phyloP scores from a whole-genome alignment of 37 sponge, comb jelly and placozoan species.

The Agelas oroides region DNA sequence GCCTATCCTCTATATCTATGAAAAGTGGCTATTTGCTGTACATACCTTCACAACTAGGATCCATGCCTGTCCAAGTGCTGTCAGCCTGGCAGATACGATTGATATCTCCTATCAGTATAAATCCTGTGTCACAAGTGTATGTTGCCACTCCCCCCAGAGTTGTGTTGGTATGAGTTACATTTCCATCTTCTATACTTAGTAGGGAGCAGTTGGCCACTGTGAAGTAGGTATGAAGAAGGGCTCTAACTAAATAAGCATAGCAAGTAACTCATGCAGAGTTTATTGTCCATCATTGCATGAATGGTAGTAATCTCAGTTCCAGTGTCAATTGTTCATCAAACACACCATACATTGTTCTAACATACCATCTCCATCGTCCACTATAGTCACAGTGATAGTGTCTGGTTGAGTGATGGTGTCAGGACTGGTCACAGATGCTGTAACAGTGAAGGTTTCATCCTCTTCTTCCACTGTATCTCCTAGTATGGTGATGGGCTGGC shows the following conservation, averaged over 20 bases:
- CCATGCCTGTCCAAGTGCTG: neutral
- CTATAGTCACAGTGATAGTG: neutral
- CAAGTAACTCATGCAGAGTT: too few relatives aligned
- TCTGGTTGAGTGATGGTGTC: neutral
- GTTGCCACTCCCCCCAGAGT: neutral
- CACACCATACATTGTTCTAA: too few relatives aligned
- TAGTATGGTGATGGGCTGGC: neutral
- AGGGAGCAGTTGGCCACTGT: too few relatives aligned
- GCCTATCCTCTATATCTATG: too few relatives aligned
- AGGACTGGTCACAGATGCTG: too few relatives aligned
- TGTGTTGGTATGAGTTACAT: neutral
- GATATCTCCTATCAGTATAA: neutral
- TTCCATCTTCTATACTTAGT: too few relatives aligned
- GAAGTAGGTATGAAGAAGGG: too few relatives aligned
- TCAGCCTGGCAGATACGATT: neutral
- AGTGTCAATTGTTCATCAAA: too few relatives aligned
- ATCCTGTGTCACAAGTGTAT: neutral
- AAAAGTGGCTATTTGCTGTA: too few relatives aligned
- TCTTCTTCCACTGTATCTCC: neutral
- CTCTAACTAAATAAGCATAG: too few relatives aligned
- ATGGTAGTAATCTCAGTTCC: too few relatives aligned
- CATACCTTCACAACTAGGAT: neutral
- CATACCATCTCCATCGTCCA: conserved; percentile 12
- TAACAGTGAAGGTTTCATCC: neutral
- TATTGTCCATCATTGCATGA: too few relatives aligned